These are phyloP conservation scores for Telmatochromis sp. DNA, from an alignment of 2,113 vertebrate genomes.

Conservation along the genomic window DNA sequence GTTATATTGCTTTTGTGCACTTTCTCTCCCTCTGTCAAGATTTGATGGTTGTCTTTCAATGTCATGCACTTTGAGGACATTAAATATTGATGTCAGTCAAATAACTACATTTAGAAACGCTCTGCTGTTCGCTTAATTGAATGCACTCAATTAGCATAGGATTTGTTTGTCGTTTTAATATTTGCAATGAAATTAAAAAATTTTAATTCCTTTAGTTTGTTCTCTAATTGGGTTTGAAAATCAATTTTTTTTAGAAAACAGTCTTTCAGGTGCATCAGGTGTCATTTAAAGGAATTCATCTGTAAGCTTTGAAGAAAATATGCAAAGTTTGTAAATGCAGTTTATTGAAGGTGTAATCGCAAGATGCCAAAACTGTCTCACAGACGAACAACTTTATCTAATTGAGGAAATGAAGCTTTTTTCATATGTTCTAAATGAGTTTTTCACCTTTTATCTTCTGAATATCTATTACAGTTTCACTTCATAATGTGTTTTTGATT, in stretches of 20 bases:
- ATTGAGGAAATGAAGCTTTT: constrained; percentile 45
- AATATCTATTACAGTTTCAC: constrained; percentile 45
- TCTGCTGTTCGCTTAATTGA: neutral
- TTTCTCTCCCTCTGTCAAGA: constrained; percentile 39
- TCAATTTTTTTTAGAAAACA: neutral
- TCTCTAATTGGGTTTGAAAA: neutral
- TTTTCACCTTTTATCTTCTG: constrained; percentile 49
- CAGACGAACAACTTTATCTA: constrained; percentile 25
- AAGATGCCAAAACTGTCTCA: constrained; percentile 9
- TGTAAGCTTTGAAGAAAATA: neutral
- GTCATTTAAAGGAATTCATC: neutral
- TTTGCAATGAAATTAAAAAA: neutral
- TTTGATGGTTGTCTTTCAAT: constrained; percentile 9
- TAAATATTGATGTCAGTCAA: neutral
- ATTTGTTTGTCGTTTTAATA: neutral
- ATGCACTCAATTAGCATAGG: neutral
- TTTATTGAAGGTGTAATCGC: neutral
- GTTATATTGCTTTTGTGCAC: neutral
- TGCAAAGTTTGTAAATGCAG: neutral
- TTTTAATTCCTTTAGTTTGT: neutral
- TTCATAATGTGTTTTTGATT: constrained; percentile 46
- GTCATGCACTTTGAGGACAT: constrained; percentile 3
- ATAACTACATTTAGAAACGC: neutral
- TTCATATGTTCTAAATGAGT: constrained; percentile 50
- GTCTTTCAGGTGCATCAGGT: neutral